phyloP scores from a whole-genome alignment of 2,113 vertebrate genomes.

The Ceyx melanurus region DNA sequence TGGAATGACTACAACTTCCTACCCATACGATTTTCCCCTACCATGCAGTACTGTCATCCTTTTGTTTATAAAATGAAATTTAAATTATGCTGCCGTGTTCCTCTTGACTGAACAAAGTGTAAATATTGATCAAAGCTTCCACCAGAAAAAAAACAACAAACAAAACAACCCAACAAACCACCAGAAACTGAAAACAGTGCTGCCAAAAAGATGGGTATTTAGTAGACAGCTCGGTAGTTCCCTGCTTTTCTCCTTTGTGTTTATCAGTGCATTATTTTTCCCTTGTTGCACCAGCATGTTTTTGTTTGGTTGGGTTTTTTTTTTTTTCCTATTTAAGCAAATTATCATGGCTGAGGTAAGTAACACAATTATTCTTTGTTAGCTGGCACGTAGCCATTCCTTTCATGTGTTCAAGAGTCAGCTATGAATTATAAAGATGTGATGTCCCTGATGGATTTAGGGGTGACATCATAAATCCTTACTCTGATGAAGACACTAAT shows the following conservation, averaged over 20 bases:
- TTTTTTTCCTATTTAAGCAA: conserved; percentile 27
- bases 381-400: conserved; percentile 21
- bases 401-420: conserved; percentile 53
- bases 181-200: neutral
- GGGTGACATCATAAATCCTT: conserved; percentile 61
- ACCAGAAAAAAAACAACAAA: neutral
- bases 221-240: neutral
- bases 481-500: conserved; percentile 41
- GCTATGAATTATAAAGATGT: conserved; percentile 45
- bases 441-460: conserved; percentile 40
- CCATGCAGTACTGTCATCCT: neutral
- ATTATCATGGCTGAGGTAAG: conserved; percentile 33
- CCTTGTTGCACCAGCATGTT: neutral
- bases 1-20: neutral
- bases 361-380: conserved; percentile 53
- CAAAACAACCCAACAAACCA: neutral
- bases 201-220: neutral
- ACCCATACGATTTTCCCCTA: neutral
- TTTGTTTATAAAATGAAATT: neutral
- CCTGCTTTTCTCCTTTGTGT: neutral
- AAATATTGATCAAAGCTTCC: neutral
- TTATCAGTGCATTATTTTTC: conserved; percentile 11
- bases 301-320: neutral
- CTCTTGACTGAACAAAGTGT: neutral
- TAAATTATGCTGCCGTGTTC: neutral